A percentile compares a stretch with the other conserved stretches of the same genome.
These are phyloP conservation scores for Tenthredo notha DNA, from an alignment of 2,888 invertebrate species.

Conservation along the genomic window DNA sequence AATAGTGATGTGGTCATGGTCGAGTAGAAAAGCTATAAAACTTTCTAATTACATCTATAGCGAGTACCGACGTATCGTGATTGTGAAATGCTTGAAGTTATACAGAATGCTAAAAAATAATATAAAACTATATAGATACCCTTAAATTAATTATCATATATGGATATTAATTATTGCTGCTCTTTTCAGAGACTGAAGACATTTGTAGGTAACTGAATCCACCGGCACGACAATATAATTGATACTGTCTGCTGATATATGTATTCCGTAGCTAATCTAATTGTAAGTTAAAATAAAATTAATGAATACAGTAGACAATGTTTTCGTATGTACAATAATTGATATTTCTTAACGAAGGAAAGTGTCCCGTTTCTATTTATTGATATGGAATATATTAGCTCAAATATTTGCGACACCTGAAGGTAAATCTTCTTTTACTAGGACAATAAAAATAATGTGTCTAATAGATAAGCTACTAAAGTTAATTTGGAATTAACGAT, in stretches of 20 bases:
- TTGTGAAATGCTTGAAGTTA: neutral
- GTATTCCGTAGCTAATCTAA: constrained; percentile 29
- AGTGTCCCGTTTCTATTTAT: neutral
- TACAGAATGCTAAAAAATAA: constrained; percentile 14
- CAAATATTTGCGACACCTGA: neutral
- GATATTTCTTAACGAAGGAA: neutral
- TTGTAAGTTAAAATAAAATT: constrained; percentile 33
- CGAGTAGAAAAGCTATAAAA: neutral
- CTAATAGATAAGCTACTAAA: constrained; percentile 31
- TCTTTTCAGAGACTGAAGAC: constrained; percentile 47
- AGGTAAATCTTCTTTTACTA: constrained; percentile 6
- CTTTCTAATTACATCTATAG: constrained; percentile 30
- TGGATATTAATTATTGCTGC: constrained; percentile 22
- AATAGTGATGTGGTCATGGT: neutral
- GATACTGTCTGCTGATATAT: constrained; percentile 38
- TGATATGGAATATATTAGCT: constrained; percentile 6
- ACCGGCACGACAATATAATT: constrained; percentile 43
- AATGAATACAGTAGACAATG: constrained; percentile 2
- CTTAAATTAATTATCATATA: constrained; percentile 6
- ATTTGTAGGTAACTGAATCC: constrained; percentile 50
- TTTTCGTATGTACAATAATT: constrained; percentile 28
- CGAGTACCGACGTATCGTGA: constrained; percentile 17
- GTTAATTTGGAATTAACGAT: constrained; percentile 5
- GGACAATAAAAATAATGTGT: neutral
- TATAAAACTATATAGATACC: constrained; percentile 31